Conservation (phyloP, 1,140 invertebrate genomes). For the Sogatella furcifera region DNA sequence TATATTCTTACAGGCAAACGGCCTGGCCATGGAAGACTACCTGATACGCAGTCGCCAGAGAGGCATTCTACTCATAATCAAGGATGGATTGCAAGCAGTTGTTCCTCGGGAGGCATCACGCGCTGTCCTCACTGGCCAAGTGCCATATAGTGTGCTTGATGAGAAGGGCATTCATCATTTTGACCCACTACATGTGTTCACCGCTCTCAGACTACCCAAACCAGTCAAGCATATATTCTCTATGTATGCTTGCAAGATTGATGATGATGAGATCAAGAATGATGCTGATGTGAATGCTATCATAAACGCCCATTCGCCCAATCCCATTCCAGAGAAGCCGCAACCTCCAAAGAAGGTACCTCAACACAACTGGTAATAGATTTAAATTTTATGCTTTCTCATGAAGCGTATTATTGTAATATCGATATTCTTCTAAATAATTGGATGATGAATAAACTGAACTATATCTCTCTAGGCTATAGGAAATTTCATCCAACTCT, state of each 20-base stretch:
- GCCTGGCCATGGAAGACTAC: constrained; percentile 62
- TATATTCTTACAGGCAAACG: constrained; percentile 51
- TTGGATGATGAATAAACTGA: no score
- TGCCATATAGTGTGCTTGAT: constrained; percentile 63
- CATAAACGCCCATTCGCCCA: no score
- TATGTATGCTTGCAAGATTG: constrained; percentile 13
- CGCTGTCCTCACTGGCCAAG: constrained; percentile 58
- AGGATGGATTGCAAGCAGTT: constrained; percentile 62
- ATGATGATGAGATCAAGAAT: constrained; percentile 6
- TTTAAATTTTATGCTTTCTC: no score
- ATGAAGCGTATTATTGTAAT: no score
- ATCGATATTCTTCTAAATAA: no score
- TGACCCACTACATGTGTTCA: constrained; percentile 61
- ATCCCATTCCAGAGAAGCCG: constrained; percentile 11
- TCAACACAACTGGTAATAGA: not conserved
- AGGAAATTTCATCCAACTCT: no score
- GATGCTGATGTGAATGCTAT: not conserved
- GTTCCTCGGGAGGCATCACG: constrained; percentile 61
- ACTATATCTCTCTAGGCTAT: no score
- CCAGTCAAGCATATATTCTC: constrained; percentile 41
- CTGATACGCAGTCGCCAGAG: constrained; percentile 43
- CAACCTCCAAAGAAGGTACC: constrained; percentile 15
- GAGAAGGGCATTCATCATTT: constrained; percentile 65
- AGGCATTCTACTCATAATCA: constrained; percentile 54
- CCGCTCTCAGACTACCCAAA: constrained; percentile 51